Conservation (phyloP, 2,113 vertebrate genomes). For the Cebus imitator region DNA sequence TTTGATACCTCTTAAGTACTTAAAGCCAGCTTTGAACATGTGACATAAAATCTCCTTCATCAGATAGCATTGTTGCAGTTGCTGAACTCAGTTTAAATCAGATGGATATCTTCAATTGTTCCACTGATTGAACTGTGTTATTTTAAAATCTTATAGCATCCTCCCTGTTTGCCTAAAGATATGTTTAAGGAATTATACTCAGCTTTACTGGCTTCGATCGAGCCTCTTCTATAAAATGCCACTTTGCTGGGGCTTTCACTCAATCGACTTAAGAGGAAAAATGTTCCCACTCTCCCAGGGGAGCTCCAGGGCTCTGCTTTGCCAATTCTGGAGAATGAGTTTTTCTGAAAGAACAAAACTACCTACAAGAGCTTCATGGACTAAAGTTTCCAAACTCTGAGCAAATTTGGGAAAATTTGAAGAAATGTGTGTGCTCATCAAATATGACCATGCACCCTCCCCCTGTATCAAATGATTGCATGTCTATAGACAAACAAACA, state of each 20-base stretch:
- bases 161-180: constrained; percentile 70
- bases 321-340: background rate
- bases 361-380: background rate
- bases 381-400: background rate
- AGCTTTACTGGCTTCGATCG: constrained; percentile 64
- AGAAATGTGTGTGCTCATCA: background rate
- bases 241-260: constrained; percentile 59
- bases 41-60: constrained; percentile 68
- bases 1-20: constrained; percentile 61
- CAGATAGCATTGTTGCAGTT: constrained; percentile 58
- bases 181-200: constrained; percentile 68
- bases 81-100: constrained; percentile 49
- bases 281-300: background rate
- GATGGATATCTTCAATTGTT: constrained; percentile 59
- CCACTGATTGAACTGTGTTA: constrained; percentile 62
- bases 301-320: background rate
- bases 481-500: background rate
- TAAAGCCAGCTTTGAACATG: constrained; percentile 56
- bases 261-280: constrained; percentile 27
- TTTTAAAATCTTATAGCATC: constrained; percentile 64
- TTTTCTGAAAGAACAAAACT: background rate
- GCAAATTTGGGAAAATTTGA: constrained; percentile 17
- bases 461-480: background rate
- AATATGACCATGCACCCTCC: background rate
- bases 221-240: constrained; percentile 64